These are phyloP conservation scores for Galaxea fascicularis DNA, from an alignment of 92 coral and sea anemone genomes.

Conservation along the genomic window DNA sequence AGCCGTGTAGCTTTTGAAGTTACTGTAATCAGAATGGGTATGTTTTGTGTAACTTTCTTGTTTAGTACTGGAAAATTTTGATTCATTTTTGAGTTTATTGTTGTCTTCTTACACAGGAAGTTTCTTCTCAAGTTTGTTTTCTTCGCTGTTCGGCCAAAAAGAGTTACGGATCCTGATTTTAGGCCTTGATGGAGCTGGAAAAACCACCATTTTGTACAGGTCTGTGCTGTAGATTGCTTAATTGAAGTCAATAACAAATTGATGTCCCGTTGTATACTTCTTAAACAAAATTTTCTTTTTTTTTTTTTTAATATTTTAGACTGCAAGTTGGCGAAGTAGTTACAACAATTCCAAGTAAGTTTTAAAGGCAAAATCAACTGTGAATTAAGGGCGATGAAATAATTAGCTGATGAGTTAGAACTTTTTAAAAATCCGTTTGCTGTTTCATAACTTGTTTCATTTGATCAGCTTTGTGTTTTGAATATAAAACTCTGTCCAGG, in stretches of 20 bases:
- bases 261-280: neutral
- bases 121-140: constrained; percentile 93
- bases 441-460: neutral
- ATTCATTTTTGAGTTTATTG: constrained; percentile 6
- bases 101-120: constrained; percentile 68
- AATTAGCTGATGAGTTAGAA: no score
- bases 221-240: neutral
- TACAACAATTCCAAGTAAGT: constrained; percentile 97
- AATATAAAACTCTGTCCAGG: no score
- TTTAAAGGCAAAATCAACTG: neutral
- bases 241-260: neutral
- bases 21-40: constrained; percentile 25
- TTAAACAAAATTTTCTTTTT: neutral
- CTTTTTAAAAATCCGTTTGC: no score
- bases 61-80: neutral
- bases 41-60: constrained; percentile 5
- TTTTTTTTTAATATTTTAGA: constrained; percentile 41
- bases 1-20: constrained; percentile 7
- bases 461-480: neutral
- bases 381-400: no score
- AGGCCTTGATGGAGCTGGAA: constrained; percentile 98
- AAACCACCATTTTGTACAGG: constrained; percentile 95
- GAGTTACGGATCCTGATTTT: constrained; percentile 92
- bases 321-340: constrained; percentile 99
- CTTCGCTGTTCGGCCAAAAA: constrained; percentile 96